Evolutionary conservation across 2,113 vertebrate genomes (phyloP).

Genomic region (Hyla sarda): DNA sequence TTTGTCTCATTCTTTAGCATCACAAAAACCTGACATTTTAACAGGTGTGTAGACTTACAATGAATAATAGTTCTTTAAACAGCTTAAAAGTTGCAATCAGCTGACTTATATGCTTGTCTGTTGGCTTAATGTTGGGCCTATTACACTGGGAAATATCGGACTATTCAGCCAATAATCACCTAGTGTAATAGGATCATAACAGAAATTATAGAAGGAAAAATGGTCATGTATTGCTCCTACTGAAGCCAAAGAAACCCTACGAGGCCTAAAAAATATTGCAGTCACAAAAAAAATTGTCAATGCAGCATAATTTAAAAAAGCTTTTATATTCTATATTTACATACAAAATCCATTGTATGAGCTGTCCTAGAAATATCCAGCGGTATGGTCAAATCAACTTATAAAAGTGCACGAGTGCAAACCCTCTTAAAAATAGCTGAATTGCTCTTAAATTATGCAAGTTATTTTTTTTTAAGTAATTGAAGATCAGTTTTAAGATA

Average conservation of each 20-base stretch:
- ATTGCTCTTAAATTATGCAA: slow-evolving; percentile 15
- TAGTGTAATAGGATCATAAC: no score
- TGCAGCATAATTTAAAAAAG: background rate
- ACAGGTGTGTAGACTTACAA: no score
- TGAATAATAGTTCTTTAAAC: no score
- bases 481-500: slow-evolving; percentile 50
- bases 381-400: background rate
- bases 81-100: no score
- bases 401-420: background rate
- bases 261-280: background rate
- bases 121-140: no score
- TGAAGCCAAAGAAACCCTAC: background rate
- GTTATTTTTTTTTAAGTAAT: slow-evolving; percentile 48
- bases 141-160: no score
- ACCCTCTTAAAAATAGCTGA: background rate
- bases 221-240: background rate
- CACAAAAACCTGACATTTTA: no score
- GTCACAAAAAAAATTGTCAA: background rate
- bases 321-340: background rate
- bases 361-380: background rate
- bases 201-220: background rate
- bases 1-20: no score
- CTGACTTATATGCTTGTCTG: no score
- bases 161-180: no score
- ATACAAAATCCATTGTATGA: background rate